A percentile compares a stretch with the other conserved stretches of the same genome.
phyloP scores from a whole-genome alignment of 1,140 invertebrate genomes.

The Microplitis mediator region DNA sequence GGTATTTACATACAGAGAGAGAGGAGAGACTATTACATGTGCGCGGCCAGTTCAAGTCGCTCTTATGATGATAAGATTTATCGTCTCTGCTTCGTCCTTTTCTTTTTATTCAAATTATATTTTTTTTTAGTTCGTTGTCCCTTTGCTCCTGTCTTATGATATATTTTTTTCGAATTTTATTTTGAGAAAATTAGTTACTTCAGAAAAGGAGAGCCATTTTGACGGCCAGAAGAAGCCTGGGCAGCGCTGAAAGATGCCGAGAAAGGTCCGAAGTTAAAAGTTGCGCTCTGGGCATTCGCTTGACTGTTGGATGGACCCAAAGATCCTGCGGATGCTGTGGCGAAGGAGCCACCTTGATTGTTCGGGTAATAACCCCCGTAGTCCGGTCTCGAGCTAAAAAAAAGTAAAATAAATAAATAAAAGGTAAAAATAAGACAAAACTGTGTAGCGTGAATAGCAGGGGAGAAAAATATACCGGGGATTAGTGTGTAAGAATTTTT shows the following conservation, averaged over 20 bases:
- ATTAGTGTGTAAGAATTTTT: neutral
- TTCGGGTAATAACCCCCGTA: slow-evolving; percentile 34
- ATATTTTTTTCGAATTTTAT: neutral
- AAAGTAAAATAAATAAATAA: neutral
- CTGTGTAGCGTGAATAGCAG: slow-evolving; percentile 21
- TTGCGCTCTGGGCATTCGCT: slow-evolving; percentile 43
- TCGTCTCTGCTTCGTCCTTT: neutral
- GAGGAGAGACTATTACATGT: neutral
- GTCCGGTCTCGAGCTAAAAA: slow-evolving; percentile 30
- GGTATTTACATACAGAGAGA: slow-evolving; percentile 11
- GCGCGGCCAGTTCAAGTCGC: too few relatives aligned
- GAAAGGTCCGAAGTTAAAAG: slow-evolving; percentile 46
- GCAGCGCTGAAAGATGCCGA: slow-evolving; percentile 41
- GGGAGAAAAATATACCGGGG: neutral
- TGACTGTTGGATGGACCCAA: slow-evolving; percentile 27
- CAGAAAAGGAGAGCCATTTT: neutral
- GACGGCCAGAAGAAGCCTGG: slow-evolving; percentile 4
- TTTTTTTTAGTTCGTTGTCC: too few relatives aligned
- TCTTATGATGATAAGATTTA: neutral
- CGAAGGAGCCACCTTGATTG: slow-evolving; percentile 36
- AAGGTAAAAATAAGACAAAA: neutral
- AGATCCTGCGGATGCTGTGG: slow-evolving; percentile 46
- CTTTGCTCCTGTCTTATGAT: too few relatives aligned
- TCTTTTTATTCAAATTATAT: too few relatives aligned
- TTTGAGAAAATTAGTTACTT: neutral